Percentiles rank a stretch among this genome's conserved stretches.
Evolutionary conservation across 2,888 invertebrate genomes (phyloP).

Genomic region (Mycalesis mineus): DNA sequence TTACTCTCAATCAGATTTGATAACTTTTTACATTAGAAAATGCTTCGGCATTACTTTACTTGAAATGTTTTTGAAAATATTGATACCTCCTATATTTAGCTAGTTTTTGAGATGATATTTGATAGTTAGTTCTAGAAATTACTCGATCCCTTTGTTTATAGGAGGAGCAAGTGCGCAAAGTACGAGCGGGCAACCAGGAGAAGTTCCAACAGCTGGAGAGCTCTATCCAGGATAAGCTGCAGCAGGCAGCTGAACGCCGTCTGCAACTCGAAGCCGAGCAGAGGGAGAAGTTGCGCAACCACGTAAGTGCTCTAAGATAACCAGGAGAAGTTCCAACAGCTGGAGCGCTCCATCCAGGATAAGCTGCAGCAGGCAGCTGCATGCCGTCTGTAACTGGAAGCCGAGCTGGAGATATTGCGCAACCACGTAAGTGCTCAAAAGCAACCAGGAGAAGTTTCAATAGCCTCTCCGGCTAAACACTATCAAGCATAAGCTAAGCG

Average conservation of each 20-base stretch:
- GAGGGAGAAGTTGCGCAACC: constrained; percentile 86
- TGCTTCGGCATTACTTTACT: no score
- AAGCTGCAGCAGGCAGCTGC: constrained; percentile 76
- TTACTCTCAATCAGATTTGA: no score
- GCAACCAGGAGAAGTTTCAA: no score
- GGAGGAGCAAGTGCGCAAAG: constrained; percentile 87
- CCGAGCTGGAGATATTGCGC: constrained; percentile 87
- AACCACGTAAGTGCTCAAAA: constrained; percentile 87
- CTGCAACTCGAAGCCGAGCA: constrained; percentile 86
- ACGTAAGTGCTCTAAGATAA: constrained; percentile 82
- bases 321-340: constrained; percentile 81
- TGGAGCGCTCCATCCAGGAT: constrained; percentile 83
- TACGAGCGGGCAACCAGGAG: constrained; percentile 82
- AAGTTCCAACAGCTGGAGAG: constrained; percentile 83
- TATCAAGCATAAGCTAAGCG: no score
- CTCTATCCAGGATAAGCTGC: constrained; percentile 80
- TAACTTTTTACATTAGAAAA: no score
- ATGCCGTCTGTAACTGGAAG: constrained; percentile 85
- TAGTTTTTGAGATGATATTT: no score
- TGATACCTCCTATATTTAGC: no score
- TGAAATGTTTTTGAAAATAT: no score
- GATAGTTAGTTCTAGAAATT: no score
- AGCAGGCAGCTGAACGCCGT: constrained; percentile 81
- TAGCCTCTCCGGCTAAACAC: no score
- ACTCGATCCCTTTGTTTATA: constrained; percentile 37